Evolutionary conservation across 1,140 invertebrate genomes (phyloP), one percentile per base, ranked within the genome.

Genomic region (Drosophila kurseongensis): DNA sequence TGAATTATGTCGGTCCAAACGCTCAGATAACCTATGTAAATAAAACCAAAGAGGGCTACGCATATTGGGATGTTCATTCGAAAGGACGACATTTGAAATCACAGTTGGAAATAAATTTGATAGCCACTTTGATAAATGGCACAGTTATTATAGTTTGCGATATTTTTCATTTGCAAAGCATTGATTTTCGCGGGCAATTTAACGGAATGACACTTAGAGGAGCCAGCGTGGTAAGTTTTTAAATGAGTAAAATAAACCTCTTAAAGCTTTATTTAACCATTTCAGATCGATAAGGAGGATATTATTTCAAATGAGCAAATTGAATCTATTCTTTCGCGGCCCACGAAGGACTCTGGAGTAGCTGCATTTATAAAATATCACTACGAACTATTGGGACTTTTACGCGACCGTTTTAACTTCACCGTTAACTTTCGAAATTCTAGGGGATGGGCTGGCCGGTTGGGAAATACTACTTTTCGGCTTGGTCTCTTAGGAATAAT

Each of bases 321-420:
- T 36, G 71, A 67, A 60, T 44, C 63, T 1, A 67, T 91, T 47
- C 75, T 92, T 10, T 76, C 82, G 1, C 40, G 81, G 1, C 65
- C 75, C 0, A 75, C 57, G 2, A 92, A 92, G 42, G 84, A 90
- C 61, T 35, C 71, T 0, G 91, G 91, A 0, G 80, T 92, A 0
- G 80, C 91, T 0, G 80, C 91, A 10, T 91, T 92, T 38, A 78
- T 76, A 9, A 92, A 92, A 59, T 92, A 92, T 67, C 83, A 92
- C 27, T 92, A 80, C 35, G 85, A 91, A 14, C 42, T 92, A 8
- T 14, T 89, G 4, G 52, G 56, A 29, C 58, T 92, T 47, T 65
- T 92, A 12, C 50, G 71, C 9, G 80, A 92, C 40, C 76, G 71
- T 0, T 89, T 91, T 6, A 92, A 92, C 42, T 92, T 92, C n/a